Percentiles rank a stretch among this genome's conserved stretches.
phyloP scores from a whole-genome alignment of 2,113 vertebrate genomes.

The Notothenia coriiceps region DNA sequence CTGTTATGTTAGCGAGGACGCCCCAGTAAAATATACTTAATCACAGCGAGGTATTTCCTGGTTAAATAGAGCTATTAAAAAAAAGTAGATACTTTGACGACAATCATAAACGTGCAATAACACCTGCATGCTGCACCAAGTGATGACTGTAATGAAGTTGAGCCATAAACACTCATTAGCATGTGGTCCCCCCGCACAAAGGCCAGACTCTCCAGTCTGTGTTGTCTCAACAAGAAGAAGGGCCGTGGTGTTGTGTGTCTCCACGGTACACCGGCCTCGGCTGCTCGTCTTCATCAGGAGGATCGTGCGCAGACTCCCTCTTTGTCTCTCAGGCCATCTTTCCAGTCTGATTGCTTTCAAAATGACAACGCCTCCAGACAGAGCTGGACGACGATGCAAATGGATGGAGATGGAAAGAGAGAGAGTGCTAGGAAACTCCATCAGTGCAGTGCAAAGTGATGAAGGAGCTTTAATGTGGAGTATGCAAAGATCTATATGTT shows the following conservation, averaged over 20 bases:
- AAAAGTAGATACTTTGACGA: background rate
- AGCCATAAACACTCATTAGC: conserved; percentile 47
- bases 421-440: background rate
- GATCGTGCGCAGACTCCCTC: background rate
- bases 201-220: conserved; percentile 8
- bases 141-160: conserved; percentile 33
- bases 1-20: background rate
- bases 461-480: background rate
- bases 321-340: conserved; percentile 29
- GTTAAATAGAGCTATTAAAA: background rate
- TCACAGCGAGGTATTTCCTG: background rate
- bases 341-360: conserved; percentile 47
- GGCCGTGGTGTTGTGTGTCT: conserved; percentile 37
- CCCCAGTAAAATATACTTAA: background rate
- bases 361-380: conserved; percentile 28
- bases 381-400: conserved; percentile 17
- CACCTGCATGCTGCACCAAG: background rate
- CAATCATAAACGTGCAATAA: background rate
- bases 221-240: conserved; percentile 46
- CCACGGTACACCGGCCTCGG: conserved; percentile 20
- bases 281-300: conserved; percentile 1
- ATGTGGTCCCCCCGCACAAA: conserved; percentile 9
- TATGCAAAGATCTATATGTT: conserved; percentile 40
- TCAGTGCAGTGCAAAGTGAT: background rate
- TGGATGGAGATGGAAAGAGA: background rate